phyloP scores from a whole-genome alignment of 2,113 vertebrate genomes.

The Eonycteris spelaea region DNA sequence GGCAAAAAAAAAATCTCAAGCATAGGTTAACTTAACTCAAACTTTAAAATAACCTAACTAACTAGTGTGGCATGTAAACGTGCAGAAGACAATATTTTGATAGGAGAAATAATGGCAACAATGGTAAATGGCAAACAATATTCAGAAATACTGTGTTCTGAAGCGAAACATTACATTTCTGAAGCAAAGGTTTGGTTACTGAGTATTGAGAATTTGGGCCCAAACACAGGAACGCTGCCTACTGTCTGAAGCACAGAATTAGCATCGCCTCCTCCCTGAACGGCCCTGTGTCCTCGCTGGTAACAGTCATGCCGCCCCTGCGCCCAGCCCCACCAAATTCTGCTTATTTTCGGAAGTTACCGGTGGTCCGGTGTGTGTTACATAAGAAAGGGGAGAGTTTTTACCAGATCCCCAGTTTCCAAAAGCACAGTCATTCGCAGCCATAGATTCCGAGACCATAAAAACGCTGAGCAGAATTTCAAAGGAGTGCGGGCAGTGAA shows the following conservation, averaged over 20 bases:
- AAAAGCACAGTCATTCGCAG: neutral
- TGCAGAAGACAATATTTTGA: neutral
- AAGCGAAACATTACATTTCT: neutral
- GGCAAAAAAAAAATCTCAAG: neutral
- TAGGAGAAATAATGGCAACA: neutral
- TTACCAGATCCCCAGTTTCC: neutral
- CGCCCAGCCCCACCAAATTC: fast-evolving
- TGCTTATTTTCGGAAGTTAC: neutral
- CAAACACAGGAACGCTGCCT: fast-evolving
- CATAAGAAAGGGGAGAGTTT: neutral
- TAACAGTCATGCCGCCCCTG: neutral
- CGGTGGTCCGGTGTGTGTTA: neutral
- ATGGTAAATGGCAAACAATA: no score
- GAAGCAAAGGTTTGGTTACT: neutral
- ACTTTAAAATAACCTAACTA: neutral
- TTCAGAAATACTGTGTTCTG: no score
- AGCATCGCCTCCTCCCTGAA: neutral
- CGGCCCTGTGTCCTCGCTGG: neutral
- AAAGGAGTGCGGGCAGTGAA: neutral
- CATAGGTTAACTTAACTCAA: neutral
- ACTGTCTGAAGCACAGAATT: neutral
- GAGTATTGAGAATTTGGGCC: neutral
- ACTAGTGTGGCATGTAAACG: neutral
- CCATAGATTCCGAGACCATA: neutral
- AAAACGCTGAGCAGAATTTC: neutral